Conservation (phyloP, 2,888 invertebrate species). For the Anoplius nigerrimus region DNA sequence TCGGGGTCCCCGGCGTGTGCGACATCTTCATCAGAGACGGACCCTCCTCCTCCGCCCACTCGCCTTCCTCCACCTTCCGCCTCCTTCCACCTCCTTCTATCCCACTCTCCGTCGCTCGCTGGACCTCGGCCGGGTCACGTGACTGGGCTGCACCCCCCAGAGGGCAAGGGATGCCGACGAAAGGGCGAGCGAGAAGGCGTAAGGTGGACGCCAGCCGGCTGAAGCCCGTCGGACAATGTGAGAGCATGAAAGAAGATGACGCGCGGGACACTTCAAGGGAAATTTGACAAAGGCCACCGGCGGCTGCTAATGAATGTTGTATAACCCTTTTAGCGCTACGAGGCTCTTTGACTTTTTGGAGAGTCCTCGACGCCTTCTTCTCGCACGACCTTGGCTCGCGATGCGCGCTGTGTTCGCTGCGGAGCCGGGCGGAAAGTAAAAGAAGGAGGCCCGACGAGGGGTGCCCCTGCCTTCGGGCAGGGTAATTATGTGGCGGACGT, state of each 20-base stretch:
- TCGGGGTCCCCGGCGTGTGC: slow-evolving; percentile 73
- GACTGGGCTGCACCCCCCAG: slow-evolving; percentile 58
- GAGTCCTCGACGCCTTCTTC: slow-evolving; percentile 59
- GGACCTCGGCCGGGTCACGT: slow-evolving; percentile 57
- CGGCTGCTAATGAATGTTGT: slow-evolving; percentile 74
- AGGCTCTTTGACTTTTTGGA: slow-evolving; percentile 75
- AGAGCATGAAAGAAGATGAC: slow-evolving; percentile 32
- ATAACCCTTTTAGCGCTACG: slow-evolving; percentile 75
- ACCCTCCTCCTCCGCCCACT: slow-evolving; percentile 43
- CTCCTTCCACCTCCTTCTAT: slow-evolving; percentile 50
- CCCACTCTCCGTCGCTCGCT: slow-evolving; percentile 39
- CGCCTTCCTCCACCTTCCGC: slow-evolving; percentile 20
- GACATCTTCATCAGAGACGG: slow-evolving; percentile 74
- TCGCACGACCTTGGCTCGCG: slow-evolving; percentile 37
- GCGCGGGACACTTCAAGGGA: slow-evolving; percentile 63
- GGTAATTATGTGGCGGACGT: slow-evolving; percentile 75
- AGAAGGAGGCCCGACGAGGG: slow-evolving; percentile 13
- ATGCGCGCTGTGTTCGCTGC: slow-evolving; percentile 44
- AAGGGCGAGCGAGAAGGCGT: slow-evolving; percentile 10
- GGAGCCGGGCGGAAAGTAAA: slow-evolving; percentile 23
- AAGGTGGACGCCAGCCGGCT: too few species aligned
- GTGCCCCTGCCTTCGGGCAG: slow-evolving; percentile 64
- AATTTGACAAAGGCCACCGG: slow-evolving; percentile 73
- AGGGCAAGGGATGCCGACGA: slow-evolving; percentile 47
- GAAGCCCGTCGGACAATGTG: slow-evolving; percentile 18